Percentiles rank a stretch among this genome's conserved stretches.
Evolutionary conservation across 1,140 invertebrate genomes (phyloP).

Genomic region (Hylaeus volcanicus): DNA sequence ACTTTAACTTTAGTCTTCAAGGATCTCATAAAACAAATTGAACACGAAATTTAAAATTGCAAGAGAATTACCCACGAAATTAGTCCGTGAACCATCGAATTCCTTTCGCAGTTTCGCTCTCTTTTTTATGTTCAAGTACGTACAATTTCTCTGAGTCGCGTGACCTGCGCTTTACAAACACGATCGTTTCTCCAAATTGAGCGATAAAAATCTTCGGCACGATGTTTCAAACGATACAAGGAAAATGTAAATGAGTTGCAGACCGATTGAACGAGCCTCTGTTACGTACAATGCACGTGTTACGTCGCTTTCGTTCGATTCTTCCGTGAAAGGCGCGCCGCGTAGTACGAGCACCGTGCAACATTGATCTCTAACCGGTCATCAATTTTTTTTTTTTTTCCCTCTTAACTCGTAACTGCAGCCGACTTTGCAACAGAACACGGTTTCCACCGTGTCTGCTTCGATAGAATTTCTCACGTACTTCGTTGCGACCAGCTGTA

Average conservation of each 20-base stretch:
- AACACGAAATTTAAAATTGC: no score
- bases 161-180: neutral
- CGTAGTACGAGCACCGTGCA: slow-evolving; percentile 2
- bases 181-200: neutral
- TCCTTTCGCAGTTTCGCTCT: no score
- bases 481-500: neutral
- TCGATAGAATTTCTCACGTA: neutral
- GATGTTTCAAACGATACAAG: neutral
- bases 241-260: slow-evolving; percentile 25
- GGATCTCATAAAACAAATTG: no score
- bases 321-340: slow-evolving; percentile 14
- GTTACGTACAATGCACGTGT: slow-evolving; percentile 16
- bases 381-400: neutral
- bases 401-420: slow-evolving; percentile 8
- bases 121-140: no score
- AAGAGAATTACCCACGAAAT: no score
- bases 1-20: no score
- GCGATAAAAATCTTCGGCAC: slow-evolving; percentile 15
- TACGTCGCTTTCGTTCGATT: slow-evolving; percentile 16
- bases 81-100: no score
- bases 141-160: neutral
- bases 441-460: neutral
- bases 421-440: neutral
- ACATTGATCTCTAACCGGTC: slow-evolving; percentile 38
- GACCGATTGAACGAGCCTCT: neutral